Conservation (phyloP, 2,888 invertebrate genomes). For the Bedellia somnulentella region DNA sequence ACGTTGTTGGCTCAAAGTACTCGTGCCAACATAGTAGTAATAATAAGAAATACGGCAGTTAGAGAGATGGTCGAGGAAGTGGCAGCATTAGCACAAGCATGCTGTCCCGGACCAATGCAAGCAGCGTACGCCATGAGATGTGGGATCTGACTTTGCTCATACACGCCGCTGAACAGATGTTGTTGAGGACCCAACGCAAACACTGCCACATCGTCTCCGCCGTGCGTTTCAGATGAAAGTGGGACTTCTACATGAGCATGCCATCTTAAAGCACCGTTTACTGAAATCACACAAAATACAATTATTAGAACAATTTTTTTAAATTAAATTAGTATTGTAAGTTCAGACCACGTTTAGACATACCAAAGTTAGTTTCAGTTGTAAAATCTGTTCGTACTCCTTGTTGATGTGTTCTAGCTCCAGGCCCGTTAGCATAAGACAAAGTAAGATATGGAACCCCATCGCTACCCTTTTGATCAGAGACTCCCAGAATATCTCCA, state of each 20-base stretch:
- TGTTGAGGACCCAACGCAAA: conserved; percentile 73
- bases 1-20: too few relatives aligned
- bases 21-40: too few relatives aligned
- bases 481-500: conserved; percentile 20
- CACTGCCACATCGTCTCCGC: conserved; percentile 78
- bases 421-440: conserved; percentile 64
- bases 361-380: conserved; percentile 12
- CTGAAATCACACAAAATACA: too few relatives aligned
- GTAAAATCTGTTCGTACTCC: conserved; percentile 33
- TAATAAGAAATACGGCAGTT: too few relatives aligned
- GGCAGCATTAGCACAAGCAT: too few relatives aligned
- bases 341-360: too few relatives aligned
- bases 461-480: conserved; percentile 28
- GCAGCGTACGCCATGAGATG: conserved; percentile 73
- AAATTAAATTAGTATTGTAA: too few relatives aligned
- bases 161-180: conserved; percentile 72
- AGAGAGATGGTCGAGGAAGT: too few relatives aligned
- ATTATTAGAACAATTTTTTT: too few relatives aligned
- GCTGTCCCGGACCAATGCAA: conserved; percentile 64
- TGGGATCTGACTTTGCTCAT: conserved; percentile 77
- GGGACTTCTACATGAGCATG: conserved; percentile 58
- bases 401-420: conserved; percentile 25
- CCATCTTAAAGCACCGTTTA: conserved; percentile 9
- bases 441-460: conserved; percentile 55
- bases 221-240: conserved; percentile 66